Base-by-base conservation (phyloP, 1,140 invertebrate species). In the Nasonia vitripennis region DNA sequence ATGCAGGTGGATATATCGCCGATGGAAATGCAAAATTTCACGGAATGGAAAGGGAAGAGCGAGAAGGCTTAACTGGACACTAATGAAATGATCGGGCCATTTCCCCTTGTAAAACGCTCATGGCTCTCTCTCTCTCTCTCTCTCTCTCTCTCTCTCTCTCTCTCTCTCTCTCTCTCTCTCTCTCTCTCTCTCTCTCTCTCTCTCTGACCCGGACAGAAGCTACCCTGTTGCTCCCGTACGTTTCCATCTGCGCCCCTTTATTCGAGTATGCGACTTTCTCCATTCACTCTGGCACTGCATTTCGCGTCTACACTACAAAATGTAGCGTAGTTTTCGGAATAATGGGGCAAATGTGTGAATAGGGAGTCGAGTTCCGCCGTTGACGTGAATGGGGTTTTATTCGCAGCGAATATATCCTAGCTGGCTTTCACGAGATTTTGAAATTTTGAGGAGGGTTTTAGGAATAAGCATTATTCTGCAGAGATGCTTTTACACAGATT, bases 71-170 rank as follows among this genome's bases (percentile, higher is more conserved):
- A 82, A 87, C 79, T 23, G 41, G 74, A 83, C 45, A 78, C 48
- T 87, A 87, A 87, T 84, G 79, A 78, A 87, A 85, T 85, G 86
- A 87, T 85, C 79, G 77, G 82, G 80, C 77, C 68, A 87, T 87
- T 87, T 87, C 86, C 79, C 74, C 55, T 55, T 23, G 67, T 74
- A 82, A 82, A 84, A 78, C 74, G 80, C 81, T 73, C 78, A 14
- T 41, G 17, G 2, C 70, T 77, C 70, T 27, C 20, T 37, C 37
- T 75, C 20, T n/a, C n/a, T n/a, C n/a, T n/a, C n/a, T n/a, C n/a
- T n/a, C 37, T 41, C 37, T 41, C 27, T 27, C 27, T 27, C 27
- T 27, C 27, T 27, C 37, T 75, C 20, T 20, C 37, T 41, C 37
- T 41, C 27, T 27, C 27, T 27, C 27, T 27, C 27, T 27, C 27